Base-by-base conservation (phyloP, 2,888 invertebrate species). In the Drosophila nr. medialis region DNA sequence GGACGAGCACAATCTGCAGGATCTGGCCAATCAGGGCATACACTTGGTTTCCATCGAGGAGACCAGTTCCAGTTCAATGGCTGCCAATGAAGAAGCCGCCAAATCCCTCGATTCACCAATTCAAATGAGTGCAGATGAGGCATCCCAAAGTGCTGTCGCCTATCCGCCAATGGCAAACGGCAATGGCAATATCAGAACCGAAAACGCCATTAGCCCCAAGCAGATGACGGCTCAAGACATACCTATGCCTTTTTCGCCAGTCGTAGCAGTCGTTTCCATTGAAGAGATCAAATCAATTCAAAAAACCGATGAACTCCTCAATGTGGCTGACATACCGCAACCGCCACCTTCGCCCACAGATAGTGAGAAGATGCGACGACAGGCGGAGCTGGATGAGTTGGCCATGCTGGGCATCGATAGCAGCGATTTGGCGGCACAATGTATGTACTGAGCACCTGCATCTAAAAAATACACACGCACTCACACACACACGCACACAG, bases 321-420 rank as follows among this genome's bases (percentile, higher is more conserved):
- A 94, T 78, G 68, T 91, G 15, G 86, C 79, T n/a, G 81, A 86
- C 60, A 85, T 91, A 65, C 90, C 91, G 3, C 86, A 92, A 50
- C 91, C 91, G 34, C 83, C 90, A 45, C 74, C 83, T 55, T 92
- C 91, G 42, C 92, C 90, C n/a, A 91, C 83, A 64, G 90, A 86
- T 91, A 91, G 92, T 79, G 89, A 92, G 93, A 94, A 93, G 94
- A 91, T 92, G 94, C 93, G 92, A 1, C 90, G 92, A 4, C 91
- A 93, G 67, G 91, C 92, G 90, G 96, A 94, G 85, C 93, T 94
- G 82, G 96, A 96, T 67, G 97, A 98, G 84, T 92, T 97, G 69
- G 96, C 96, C 4, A 95, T 98, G 96, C 93, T 98, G 60, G 98
- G 98, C 1, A 97, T 97, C 59, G 97, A 97, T 90, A 97, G 96